These are phyloP conservation scores for Drosophila vallismaia DNA, from an alignment of 2,888 invertebrate species.

Conservation along the genomic window DNA sequence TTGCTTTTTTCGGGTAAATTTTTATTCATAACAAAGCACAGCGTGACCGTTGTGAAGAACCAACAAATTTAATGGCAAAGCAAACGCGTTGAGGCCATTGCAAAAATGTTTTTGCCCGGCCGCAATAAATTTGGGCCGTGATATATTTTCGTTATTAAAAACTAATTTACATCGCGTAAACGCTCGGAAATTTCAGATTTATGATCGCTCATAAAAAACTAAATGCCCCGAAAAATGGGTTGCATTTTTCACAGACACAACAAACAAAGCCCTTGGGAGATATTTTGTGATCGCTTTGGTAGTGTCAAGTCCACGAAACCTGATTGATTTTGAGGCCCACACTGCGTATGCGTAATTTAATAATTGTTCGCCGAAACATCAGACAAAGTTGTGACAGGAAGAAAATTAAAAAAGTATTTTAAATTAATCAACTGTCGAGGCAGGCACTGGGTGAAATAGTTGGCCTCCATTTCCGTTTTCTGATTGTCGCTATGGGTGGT, in stretches of 20 bases:
- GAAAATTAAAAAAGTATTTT: not conserved
- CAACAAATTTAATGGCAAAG: conserved; percentile 46
- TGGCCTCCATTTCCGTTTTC: not conserved
- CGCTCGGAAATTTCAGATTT: conserved; percentile 36
- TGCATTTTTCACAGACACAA: conserved; percentile 20
- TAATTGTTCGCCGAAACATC: conserved; percentile 35
- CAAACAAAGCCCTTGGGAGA: conserved; percentile 22
- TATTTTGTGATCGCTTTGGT: not conserved
- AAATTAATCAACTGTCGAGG: conserved; percentile 38
- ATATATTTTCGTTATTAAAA: conserved; percentile 61
- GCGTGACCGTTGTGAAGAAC: conserved; percentile 58
- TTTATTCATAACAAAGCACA: conserved; percentile 76
- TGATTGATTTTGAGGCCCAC: conserved; percentile 40
- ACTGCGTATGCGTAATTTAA: conserved; percentile 44
- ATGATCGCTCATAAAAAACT: conserved; percentile 36
- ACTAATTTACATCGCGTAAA: conserved; percentile 59
- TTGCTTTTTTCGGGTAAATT: conserved; percentile 68
- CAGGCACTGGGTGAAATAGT: conserved; percentile 6
- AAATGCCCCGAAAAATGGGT: conserved; percentile 30
- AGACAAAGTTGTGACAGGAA: not conserved
- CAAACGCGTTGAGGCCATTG: conserved; percentile 33
- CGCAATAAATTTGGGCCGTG: conserved; percentile 47
- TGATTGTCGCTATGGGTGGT: not conserved
- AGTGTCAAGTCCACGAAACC: conserved; percentile 8
- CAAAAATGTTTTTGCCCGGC: conserved; percentile 37